Evolutionary conservation across 2,888 invertebrate species (phyloP).

Genomic region (Thyatira batis): DNA sequence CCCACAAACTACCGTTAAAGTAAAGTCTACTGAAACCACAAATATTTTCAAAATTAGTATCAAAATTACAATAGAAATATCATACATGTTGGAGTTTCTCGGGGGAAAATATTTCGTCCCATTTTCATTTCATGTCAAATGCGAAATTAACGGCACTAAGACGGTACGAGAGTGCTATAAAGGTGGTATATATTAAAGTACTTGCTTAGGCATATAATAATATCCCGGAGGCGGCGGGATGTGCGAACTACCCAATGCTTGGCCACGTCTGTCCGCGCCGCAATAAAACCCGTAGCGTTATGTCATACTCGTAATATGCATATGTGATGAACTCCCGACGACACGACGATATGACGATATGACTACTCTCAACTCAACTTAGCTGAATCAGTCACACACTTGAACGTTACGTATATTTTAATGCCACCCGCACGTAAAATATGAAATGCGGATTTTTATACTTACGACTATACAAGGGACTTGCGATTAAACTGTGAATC

Average conservation of each 20-base stretch:
- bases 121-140: constrained; percentile 25
- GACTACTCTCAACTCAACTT: constrained; percentile 59
- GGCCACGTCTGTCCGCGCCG: constrained; percentile 67
- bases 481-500: background rate
- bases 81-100: background rate
- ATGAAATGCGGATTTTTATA: constrained; percentile 30
- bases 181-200: constrained; percentile 62
- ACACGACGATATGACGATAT: no score
- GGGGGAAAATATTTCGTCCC: background rate
- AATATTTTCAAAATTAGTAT: background rate
- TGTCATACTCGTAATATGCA: constrained; percentile 66
- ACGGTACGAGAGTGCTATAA: constrained; percentile 54
- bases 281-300: constrained; percentile 72
- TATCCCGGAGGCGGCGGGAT: constrained; percentile 42
- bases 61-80: background rate
- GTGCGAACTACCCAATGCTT: constrained; percentile 54
- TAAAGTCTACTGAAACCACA: no score
- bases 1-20: no score
- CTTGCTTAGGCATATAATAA: constrained; percentile 56
- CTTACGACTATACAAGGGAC: background rate
- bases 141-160: constrained; percentile 50
- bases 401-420: constrained; percentile 35
- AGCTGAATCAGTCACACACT: constrained; percentile 49
- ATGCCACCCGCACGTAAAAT: constrained; percentile 25
- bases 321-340: constrained; percentile 61